Evolutionary conservation across 2,113 vertebrate genomes (phyloP), one percentile per base, ranked within the genome.

Genomic region (Mobula birostris): DNA sequence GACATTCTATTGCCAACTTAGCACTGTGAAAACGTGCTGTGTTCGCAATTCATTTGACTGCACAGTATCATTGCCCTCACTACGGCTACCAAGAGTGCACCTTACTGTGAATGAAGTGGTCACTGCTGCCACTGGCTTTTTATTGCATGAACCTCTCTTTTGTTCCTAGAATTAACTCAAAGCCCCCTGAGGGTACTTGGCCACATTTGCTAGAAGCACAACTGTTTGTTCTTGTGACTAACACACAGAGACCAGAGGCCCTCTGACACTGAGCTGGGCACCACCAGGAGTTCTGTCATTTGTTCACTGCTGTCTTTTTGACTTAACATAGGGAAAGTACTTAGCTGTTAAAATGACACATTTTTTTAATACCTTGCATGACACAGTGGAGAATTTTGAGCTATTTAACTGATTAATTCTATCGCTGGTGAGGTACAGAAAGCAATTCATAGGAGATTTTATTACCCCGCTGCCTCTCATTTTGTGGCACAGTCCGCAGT

Each of bases 91-190:
- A 72, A 21, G 90, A 68, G 17, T 91, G 63, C 88, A 70, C 36
- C 61, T 91, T 91, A 40, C 90, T 48, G 15, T 92, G 66, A 92
- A 72, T 72, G 72, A 92, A 92, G 72, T 92, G 90, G 90, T 92
- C 90, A 72, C 61, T 92, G 90, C 90, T 92, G 90, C 90, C 68
- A 63, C 90, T 92, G 11, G 88, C 66, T 24, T 72, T 92, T 92
- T 92, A 92, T 92, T 92, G 68, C 90, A 92, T 92, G 70, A 92
- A 32, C 14, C 90, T 21, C 66, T 92, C 90, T 74, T 92, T 92
- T 92, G 90, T 92, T 91, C 90, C 90, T 92, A 66, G 90, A 92
- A 92, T 92, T 92, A 92, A 36, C 90, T 92, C 66, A 72, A 92
- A 92, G 4, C 90, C 32, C 90, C 90, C 66, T 92, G 90, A 48